Conservation (phyloP, 2,113 vertebrate genomes). For the Hippolais icterina region DNA sequence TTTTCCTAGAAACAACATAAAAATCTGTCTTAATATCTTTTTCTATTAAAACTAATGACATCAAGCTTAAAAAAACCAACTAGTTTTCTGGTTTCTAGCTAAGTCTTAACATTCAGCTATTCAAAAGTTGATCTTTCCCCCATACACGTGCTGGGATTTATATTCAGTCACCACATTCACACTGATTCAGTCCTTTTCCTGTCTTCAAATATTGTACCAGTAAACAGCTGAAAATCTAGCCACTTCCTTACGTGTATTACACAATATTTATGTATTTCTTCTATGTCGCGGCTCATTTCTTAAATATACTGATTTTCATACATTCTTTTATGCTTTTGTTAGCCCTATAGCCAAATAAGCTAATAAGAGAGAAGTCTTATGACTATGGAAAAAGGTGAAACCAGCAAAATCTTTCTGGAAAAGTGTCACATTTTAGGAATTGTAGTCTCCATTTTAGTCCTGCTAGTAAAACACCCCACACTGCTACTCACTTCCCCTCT, state of each 20-base stretch:
- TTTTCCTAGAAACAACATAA: neutral
- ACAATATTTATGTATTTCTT: neutral
- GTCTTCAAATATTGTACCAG: neutral
- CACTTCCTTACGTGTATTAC: neutral
- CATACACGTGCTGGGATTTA: accelerated
- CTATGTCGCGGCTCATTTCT: neutral
- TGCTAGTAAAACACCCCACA: neutral
- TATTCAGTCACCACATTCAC: neutral
- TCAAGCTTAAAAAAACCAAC: neutral
- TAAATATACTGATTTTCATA: neutral
- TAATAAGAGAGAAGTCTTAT: neutral
- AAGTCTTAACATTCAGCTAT: neutral
- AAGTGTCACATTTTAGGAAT: neutral
- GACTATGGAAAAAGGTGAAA: neutral
- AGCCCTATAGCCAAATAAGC: neutral
- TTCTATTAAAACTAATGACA: neutral
- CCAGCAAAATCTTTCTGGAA: neutral
- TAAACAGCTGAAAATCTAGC: neutral
- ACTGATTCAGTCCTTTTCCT: neutral
- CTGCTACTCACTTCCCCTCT: neutral
- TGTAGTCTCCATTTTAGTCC: neutral
- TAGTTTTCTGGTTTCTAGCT: neutral
- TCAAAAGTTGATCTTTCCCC: neutral
- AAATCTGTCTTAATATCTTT: neutral
- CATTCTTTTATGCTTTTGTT: neutral